Conservation (phyloP, 1,140 invertebrate species). For the Nasonia giraulti region DNA sequence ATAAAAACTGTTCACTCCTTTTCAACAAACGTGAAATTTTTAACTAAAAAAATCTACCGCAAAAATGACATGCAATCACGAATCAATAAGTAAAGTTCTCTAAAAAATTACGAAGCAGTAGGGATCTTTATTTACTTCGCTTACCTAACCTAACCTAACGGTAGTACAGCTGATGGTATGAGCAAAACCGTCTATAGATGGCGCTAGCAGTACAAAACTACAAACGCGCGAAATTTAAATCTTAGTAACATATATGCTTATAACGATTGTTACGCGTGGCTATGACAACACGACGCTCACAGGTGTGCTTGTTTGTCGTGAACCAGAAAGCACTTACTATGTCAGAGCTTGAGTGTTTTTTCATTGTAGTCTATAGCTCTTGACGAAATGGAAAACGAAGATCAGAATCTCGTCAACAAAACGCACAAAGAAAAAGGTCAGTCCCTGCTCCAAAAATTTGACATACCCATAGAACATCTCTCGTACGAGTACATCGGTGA, state of each 20-base stretch:
- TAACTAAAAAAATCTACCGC: background rate
- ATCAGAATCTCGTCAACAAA: background rate
- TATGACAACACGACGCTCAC: no score
- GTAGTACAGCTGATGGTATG: no score
- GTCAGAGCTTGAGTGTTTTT: background rate
- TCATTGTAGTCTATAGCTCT: background rate
- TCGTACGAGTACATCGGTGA: conserved; percentile 77
- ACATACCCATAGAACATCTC: conserved; percentile 77
- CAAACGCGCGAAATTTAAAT: background rate
- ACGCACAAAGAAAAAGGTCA: background rate
- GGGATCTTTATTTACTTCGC: no score
- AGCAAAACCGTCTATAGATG: background rate
- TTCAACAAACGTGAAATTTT: background rate
- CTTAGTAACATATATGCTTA: no score
- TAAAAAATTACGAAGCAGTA: background rate
- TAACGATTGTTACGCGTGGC: no score
- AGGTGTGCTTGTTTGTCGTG: no score
- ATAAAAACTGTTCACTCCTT: background rate
- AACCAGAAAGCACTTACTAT: background rate
- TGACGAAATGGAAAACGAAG: background rate
- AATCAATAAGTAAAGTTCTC: background rate
- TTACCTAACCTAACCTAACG: no score
- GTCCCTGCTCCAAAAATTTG: conserved; percentile 74
- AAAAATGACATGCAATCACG: background rate
- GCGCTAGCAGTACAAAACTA: background rate